phyloP scores from a whole-genome alignment of 2,888 invertebrate genomes.

The Temnothorax unifasciatus region DNA sequence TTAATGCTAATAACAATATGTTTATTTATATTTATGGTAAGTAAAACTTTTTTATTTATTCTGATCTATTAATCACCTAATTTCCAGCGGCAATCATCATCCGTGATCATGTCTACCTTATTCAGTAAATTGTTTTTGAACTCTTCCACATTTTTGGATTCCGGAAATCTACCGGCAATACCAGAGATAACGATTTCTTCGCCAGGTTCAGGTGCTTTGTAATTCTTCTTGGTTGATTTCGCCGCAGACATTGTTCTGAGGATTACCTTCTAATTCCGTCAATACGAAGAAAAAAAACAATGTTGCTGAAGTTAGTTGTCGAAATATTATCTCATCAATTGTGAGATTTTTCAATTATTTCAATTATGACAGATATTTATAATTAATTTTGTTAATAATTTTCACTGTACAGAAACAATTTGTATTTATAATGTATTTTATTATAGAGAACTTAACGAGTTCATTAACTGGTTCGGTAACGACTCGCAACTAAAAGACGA shows the following conservation, averaged over 20 bases:
- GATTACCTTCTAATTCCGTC: background rate
- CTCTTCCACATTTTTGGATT: slow-evolving; percentile 91
- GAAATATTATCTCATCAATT: slow-evolving; percentile 11
- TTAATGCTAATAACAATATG: background rate
- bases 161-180: slow-evolving; percentile 92
- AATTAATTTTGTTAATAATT: slow-evolving; percentile 11
- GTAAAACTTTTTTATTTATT: slow-evolving; percentile 4
- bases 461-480: background rate
- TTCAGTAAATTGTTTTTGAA: slow-evolving; percentile 91
- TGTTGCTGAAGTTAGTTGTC: background rate
- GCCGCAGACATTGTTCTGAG: background rate
- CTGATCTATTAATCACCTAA: slow-evolving; percentile 70
- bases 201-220: slow-evolving; percentile 50
- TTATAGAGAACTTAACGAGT: background rate
- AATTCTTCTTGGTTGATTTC: background rate
- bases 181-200: slow-evolving; percentile 90
- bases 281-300: background rate
- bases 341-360: background rate
- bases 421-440: background rate
- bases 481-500: slow-evolving; percentile 20
- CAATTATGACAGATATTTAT: background rate
- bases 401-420: background rate
- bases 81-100: slow-evolving; percentile 86
- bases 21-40: background rate
- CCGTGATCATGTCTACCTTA: slow-evolving; percentile 91